Base-by-base conservation (phyloP, 2,113 vertebrate species). In the Pteronura brasiliensis region DNA sequence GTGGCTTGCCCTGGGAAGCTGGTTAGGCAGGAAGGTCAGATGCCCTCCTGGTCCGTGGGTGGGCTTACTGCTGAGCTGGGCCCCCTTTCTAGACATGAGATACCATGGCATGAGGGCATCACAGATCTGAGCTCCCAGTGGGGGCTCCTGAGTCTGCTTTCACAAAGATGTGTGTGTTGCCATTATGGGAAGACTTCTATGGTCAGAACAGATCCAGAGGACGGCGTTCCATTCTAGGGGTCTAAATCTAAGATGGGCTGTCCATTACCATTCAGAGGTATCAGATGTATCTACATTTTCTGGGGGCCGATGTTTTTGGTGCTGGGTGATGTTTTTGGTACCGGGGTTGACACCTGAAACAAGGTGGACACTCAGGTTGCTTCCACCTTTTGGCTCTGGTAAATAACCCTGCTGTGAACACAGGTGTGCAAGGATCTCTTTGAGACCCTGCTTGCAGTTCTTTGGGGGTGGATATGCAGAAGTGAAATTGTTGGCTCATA, bases 21-120 rank as follows among this genome's bases (percentile, higher is more conserved):
- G 39, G 77, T 57, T 44, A 47, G 69, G 91, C 42, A 9, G 17
- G 92, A n/a, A 34, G 14, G 47, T 81, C 74, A 34, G 71, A 79
- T 9, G 4, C 79, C 21, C 20, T 12, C 0, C 0, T 0, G 4
- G 21, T 61, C 57, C 47, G 21, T 0, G 15, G 72, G 15, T 4
- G 69, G 55, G 55, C 55, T 31, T 10, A 2, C 89, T 88, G 44
- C 84, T 13, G 65, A 82, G 65, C 52, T 13, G 36, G n/a, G 34
- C 6, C 82, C 49, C n/a, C 8, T 31, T 69, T 88, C 55, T 23
- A 61, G 65, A 77, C 44, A 9, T 2, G 4, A 55, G 23, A 21
- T 7, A 55, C 65, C 85, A 8, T 23, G 63, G 63, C 65, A 52
- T 4, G 3, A 11, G 27, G 13, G 34, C 39, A 27, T 15, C 81